Conservation (phyloP, 2,888 invertebrate genomes). For the Stictocephala bisonia region DNA sequence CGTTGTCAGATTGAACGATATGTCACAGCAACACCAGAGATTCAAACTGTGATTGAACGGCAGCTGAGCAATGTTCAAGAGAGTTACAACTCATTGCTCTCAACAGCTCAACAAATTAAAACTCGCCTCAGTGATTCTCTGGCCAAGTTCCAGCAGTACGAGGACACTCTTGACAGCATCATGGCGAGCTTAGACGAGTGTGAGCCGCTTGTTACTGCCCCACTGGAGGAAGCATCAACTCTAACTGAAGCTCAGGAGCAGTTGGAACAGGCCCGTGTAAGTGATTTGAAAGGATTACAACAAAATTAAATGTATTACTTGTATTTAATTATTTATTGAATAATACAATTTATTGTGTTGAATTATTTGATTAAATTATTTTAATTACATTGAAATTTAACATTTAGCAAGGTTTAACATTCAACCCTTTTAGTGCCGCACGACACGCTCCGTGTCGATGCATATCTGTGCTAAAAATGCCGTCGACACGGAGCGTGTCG, state of each 20-base stretch:
- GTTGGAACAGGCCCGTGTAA: constrained; percentile 80
- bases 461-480: too few relatives aligned
- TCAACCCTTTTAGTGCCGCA: too few relatives aligned
- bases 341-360: too few relatives aligned
- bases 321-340: too few relatives aligned
- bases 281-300: too few relatives aligned
- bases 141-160: constrained; percentile 93
- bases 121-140: constrained; percentile 86
- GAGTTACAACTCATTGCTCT: constrained; percentile 89
- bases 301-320: too few relatives aligned
- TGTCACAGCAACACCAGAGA: constrained; percentile 75
- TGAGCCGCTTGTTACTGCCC: constrained; percentile 77
- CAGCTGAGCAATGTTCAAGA: constrained; percentile 93
- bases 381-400: too few relatives aligned
- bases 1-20: constrained; percentile 86
- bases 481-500: too few relatives aligned
- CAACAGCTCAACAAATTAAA: constrained; percentile 92
- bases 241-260: constrained; percentile 78
- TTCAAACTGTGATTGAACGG: constrained; percentile 82
- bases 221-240: constrained; percentile 79
- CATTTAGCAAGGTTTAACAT: too few relatives aligned
- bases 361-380: too few relatives aligned
- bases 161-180: constrained; percentile 88
- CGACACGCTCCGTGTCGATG: too few relatives aligned
- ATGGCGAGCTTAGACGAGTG: constrained; percentile 82